Percentiles rank a stretch among this genome's conserved stretches.
Conservation (phyloP, 2,797 vertebrate genomes). For the Darevskia nairensis region DNA sequence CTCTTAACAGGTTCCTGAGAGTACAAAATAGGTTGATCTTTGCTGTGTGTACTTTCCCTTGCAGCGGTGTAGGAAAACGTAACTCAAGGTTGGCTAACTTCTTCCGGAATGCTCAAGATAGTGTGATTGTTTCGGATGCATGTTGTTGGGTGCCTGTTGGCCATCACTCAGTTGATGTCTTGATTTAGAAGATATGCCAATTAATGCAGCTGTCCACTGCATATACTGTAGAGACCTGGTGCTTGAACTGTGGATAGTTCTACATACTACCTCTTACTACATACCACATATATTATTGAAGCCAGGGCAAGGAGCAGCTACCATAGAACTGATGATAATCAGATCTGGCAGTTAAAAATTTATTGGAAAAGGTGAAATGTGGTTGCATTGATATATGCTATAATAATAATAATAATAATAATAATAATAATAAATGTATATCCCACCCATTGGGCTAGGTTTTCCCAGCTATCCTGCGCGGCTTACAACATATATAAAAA, state of each 20-base stretch:
- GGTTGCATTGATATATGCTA: neutral
- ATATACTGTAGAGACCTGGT: neutral
- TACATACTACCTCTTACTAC: neutral
- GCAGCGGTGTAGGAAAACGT: too few relatives aligned
- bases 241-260: neutral
- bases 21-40: neutral
- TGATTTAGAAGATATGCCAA: neutral
- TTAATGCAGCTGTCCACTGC: neutral
- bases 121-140: neutral
- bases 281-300: neutral
- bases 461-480: too few relatives aligned
- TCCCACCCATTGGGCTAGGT: too few relatives aligned
- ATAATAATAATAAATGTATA: too few relatives aligned
- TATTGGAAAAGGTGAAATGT: neutral
- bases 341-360: neutral
- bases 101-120: neutral
- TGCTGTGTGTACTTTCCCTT: neutral
- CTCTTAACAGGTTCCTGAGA: neutral
- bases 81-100: neutral
- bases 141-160: neutral
- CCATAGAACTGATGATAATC: neutral
- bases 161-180: neutral
- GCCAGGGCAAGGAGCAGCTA: neutral
- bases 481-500: too few relatives aligned
- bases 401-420: too few relatives aligned